Evolutionary conservation across 2,113 vertebrate species (phyloP).

Genomic region (Mungos mungo): DNA sequence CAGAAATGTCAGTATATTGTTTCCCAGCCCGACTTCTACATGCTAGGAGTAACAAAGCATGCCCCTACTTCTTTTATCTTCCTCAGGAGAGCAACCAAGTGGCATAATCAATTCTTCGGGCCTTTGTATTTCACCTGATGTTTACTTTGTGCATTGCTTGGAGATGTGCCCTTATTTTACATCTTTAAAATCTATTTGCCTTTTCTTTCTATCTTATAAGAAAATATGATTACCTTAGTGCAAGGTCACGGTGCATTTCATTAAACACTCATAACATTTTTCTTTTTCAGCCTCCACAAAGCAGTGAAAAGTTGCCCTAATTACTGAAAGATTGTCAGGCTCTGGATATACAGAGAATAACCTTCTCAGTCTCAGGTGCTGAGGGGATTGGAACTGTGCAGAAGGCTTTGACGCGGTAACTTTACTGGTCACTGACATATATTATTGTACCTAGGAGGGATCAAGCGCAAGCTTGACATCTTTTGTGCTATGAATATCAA

Average conservation of each 20-base stretch:
- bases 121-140: slow-evolving; percentile 83
- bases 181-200: slow-evolving; percentile 68
- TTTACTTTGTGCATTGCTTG: slow-evolving; percentile 77
- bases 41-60: slow-evolving; percentile 83
- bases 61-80: slow-evolving; percentile 82
- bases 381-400: slow-evolving; percentile 62
- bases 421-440: slow-evolving; percentile 58
- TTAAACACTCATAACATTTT: slow-evolving; percentile 34
- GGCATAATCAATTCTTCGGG: slow-evolving; percentile 85
- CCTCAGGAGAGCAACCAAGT: slow-evolving; percentile 83
- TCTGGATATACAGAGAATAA: slow-evolving; percentile 45
- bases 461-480: slow-evolving; percentile 31
- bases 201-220: slow-evolving; percentile 63
- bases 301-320: background rate
- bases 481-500: slow-evolving; percentile 54
- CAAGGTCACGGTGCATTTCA: background rate
- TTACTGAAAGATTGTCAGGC: slow-evolving; percentile 32
- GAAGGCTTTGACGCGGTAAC: slow-evolving; percentile 9
- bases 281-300: background rate
- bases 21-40: slow-evolving; percentile 80
- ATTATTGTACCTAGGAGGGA: slow-evolving; percentile 60
- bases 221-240: slow-evolving; percentile 43
- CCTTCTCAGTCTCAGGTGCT: slow-evolving; percentile 27
- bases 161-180: slow-evolving; percentile 60
- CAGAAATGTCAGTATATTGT: slow-evolving; percentile 84